These are phyloP conservation scores for Lacerta agilis DNA, from an alignment of 2,797 vertebrate species.

Conservation along the genomic window DNA sequence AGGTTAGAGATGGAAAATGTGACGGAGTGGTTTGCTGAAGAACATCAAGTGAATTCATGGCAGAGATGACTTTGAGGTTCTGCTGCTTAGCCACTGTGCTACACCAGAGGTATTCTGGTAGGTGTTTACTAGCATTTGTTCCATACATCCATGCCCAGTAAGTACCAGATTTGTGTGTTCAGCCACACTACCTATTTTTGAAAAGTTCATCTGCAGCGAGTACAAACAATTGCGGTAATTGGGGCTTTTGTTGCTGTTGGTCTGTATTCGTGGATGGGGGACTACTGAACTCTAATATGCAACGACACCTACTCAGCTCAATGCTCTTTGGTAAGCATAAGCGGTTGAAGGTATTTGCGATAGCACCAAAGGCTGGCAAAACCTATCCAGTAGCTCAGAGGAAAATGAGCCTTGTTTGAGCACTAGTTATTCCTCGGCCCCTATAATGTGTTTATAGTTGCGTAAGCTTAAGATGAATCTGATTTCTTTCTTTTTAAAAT, in stretches of 20 bases:
- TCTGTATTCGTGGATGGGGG: not conserved
- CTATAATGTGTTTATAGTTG: conserved; percentile 46
- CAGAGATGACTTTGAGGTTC: not conserved
- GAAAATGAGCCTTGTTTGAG: not conserved
- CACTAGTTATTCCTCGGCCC: not conserved
- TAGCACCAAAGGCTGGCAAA: not conserved
- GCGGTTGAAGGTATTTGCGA: not conserved
- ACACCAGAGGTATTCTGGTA: not conserved
- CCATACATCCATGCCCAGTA: too few species aligned
- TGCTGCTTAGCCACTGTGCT: not conserved
- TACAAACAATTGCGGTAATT: not conserved
- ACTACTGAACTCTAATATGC: not conserved
- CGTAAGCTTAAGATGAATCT: conserved; percentile 48
- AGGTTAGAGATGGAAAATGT: not conserved
- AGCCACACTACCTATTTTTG: not conserved
- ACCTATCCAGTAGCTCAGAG: not conserved
- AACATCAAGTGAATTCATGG: not conserved
- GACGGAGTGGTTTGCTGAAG: not conserved
- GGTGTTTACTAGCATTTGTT: not conserved
- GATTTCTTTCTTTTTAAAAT: conserved; percentile 70
- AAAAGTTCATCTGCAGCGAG: not conserved
- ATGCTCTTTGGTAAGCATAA: not conserved
- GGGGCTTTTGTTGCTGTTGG: not conserved
- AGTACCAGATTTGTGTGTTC: not conserved
- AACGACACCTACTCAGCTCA: not conserved